Evolutionary conservation across 2,888 invertebrate genomes (phyloP), one percentile per base, ranked within the genome.

Genomic region (Muschampia plurimacula): DNA sequence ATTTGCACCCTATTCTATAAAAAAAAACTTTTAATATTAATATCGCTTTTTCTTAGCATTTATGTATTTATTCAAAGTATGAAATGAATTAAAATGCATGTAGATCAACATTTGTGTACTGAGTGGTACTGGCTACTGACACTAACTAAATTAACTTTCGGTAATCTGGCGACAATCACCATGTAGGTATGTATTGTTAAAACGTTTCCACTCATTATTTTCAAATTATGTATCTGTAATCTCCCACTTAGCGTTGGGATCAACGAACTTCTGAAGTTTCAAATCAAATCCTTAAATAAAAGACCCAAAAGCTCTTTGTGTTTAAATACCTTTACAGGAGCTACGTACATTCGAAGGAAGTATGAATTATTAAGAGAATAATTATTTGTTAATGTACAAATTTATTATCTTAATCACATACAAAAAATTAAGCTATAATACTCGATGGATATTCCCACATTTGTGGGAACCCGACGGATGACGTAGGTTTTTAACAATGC

Each of bases 221-320:
- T 85, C 83, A 89, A 92, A 92, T 92, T 91, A 91, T 85, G 86
- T 87, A 91, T 86, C 85, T 87, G 78, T 86, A 90, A 92, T 90
- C 87, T 87, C 79, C 79, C 85, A 88, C 86, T 88, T 87, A 87
- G 75, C 74, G 80, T 74, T 13, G 44, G 49, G 89, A 86, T 86
- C 92, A 90, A 90, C 86, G 87, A 90, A 91, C 92, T 90, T 89
- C 88, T 49, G 15, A 55, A 59, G 32, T 39, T 71, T 44, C 12
- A 28, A 36, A 60, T 2, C 13, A 39, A 39, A 1, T 62, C 59
- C 32, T 9, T 62, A 15, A 60, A 32, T 39, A 62, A 62, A 39
- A 62, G 13, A 2, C 0, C 9, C 9, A 32, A 59, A 13, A 32
- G 28, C 9, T 57, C 15, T 55, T 55, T 57, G 15, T 28, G 1